Conservation (phyloP, 2,113 vertebrate genomes). For the Ceratotherium simum region DNA sequence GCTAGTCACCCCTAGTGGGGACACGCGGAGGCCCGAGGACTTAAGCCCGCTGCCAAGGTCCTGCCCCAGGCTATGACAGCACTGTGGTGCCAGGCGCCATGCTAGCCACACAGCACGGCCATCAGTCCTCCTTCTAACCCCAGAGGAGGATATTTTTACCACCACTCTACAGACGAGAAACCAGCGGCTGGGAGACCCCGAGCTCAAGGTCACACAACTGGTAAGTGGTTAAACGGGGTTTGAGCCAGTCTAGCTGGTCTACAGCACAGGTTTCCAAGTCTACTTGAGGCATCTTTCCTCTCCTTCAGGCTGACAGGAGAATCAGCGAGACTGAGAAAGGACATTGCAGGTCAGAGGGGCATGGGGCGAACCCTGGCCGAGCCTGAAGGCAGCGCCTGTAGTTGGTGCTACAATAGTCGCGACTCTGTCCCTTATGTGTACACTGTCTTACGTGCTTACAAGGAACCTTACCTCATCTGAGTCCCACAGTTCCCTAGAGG, state of each 20-base stretch:
- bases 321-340: neutral
- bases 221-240: neutral
- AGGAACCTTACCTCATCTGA: neutral
- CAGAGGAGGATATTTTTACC: neutral
- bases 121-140: neutral
- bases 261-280: neutral
- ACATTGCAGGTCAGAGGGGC: neutral
- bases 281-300: neutral
- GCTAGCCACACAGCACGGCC: neutral
- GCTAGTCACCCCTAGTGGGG: neutral
- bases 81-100: accelerated
- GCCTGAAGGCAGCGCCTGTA: neutral
- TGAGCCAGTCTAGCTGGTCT: neutral
- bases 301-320: neutral
- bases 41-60: neutral
- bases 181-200: neutral
- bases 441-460: too few relatives aligned
- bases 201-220: neutral
- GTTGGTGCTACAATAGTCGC: neutral
- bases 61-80: neutral
- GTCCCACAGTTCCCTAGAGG: neutral
- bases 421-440: accelerated
- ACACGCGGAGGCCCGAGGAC: neutral
- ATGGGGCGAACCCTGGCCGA: neutral
- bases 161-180: neutral